A percentile compares a stretch with the other conserved stretches of the same genome.
These are phyloP conservation scores for Dendrolimus punctatus DNA, from an alignment of 1,140 invertebrate genomes.

Conservation along the genomic window DNA sequence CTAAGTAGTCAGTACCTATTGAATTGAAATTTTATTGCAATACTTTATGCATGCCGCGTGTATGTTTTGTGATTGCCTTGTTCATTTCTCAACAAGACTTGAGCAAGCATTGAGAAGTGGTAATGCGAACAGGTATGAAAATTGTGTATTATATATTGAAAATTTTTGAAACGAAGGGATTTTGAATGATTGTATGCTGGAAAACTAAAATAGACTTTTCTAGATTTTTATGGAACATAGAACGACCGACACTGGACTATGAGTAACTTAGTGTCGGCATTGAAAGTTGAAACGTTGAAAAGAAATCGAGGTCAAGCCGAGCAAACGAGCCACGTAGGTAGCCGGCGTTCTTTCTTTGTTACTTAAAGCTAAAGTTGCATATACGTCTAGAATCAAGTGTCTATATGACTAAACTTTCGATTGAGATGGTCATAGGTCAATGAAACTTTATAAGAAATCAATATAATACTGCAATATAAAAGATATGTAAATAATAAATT, in stretches of 20 bases:
- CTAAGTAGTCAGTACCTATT: conserved; percentile 19
- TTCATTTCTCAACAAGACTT: conserved; percentile 1
- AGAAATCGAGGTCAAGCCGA: conserved; percentile 68
- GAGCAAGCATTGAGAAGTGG: conserved; percentile 2
- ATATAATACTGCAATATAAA: conserved; percentile 1
- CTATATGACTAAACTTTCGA: too few relatives aligned
- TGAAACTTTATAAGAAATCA: neutral
- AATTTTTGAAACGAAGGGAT: neutral
- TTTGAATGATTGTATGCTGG: conserved; percentile 1
- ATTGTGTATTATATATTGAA: neutral
- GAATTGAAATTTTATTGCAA: conserved; percentile 33
- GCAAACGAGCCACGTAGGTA: conserved; percentile 53
- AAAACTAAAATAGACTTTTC: neutral
- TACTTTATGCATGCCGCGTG: conserved; percentile 13
- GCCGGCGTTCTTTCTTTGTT: conserved; percentile 47
- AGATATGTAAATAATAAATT: neutral
- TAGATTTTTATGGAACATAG: neutral
- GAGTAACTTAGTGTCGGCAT: conserved; percentile 48
- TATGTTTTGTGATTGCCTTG: conserved; percentile 3
- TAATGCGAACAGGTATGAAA: neutral
- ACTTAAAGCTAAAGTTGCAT: conserved; percentile 15
- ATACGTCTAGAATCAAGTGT: neutral
- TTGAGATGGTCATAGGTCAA: too few relatives aligned
- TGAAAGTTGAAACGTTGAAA: conserved; percentile 68
- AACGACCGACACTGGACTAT: conserved; percentile 6